Base-by-base conservation (phyloP, 2,888 invertebrate species). In the Bombyx huttoni region DNA sequence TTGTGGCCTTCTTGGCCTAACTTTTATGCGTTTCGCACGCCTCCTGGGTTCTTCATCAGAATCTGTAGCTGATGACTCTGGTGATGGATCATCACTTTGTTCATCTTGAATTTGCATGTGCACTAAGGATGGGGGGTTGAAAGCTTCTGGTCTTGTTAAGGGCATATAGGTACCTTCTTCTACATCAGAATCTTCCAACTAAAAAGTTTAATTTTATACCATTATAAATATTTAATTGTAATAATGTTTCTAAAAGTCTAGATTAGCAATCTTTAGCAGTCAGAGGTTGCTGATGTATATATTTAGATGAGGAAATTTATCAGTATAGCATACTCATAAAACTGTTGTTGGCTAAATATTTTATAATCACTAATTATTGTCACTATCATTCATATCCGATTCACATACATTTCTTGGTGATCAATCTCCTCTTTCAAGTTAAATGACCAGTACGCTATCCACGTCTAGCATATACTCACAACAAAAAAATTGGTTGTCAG, bases 71-170 rank as follows among this genome's bases (percentile, higher is more conserved):
- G 89, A 85, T 0, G 88, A 85, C 55, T 85, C 84, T 10, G 79
- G 78, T 7, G 91, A 90, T 0, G 84, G 89, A 51, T 91, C 91
- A 55, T 91, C 91, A 53, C 90, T 91, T 58, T 86, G 89, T 58
- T 90, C 91, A 61, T 91, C 91, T 58, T 91, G 90, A 56, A 90
- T 90, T 59, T 88, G 88, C 86, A 88, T 88, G 52, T 85, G 71
- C 56, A 87, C 83, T 52, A 89, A 66, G 24, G 86, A 86, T 9
- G 89, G 88, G 48, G 86, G 85, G 63, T 89, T 89, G 59, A 89
- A 86, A 53, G 86, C 82, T 56, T 85, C 79, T 1, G 92, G 92
- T 35, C 92, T 79, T 61, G 88, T 82, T 59, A 91, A 65, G 1
- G 91, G 91, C 34, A 86, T 90, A 63, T 92, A 92, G 6, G 84